Evolutionary conservation across 2,113 vertebrate genomes (phyloP).

Genomic region (Malurus elegans): DNA sequence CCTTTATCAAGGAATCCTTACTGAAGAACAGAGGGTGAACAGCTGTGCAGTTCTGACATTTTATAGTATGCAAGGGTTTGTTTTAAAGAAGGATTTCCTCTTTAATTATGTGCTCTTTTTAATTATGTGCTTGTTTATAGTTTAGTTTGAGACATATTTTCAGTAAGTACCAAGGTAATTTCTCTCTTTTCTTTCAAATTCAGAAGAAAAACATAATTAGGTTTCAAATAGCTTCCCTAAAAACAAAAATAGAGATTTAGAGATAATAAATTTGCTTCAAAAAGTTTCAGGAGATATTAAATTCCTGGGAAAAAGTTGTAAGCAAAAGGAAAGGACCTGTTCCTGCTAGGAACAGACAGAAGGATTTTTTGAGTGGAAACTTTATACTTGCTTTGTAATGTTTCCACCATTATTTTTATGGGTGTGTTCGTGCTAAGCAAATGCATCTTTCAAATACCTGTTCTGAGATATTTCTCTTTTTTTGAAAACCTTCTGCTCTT

Average conservation of each 20-base stretch:
- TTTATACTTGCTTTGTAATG: neutral
- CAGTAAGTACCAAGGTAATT: neutral
- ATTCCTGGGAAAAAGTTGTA: neutral
- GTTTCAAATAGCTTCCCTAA: neutral
- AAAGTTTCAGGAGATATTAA: neutral
- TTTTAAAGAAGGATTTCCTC: neutral
- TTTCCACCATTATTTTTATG: neutral
- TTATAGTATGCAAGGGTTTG: neutral
- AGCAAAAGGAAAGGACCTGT: neutral
- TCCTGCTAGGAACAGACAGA: neutral
- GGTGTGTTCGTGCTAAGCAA: neutral
- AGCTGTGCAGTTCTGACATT: neutral
- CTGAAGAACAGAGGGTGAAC: neutral
- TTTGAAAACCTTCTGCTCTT: neutral
- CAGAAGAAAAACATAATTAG: neutral
- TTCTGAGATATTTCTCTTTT: neutral
- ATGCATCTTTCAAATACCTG: neutral
- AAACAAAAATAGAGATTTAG: neutral
- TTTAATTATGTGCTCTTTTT: neutral
- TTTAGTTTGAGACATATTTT: neutral
- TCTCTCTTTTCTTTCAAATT: neutral
- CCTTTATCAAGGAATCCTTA: neutral
- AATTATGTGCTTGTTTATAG: neutral
- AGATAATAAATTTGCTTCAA: neutral
- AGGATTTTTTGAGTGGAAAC: neutral